Percentiles rank a stretch among this genome's conserved stretches.
Evolutionary conservation across 2,797 vertebrate genomes (phyloP).

Genomic region (Knipowitschia caucasica): DNA sequence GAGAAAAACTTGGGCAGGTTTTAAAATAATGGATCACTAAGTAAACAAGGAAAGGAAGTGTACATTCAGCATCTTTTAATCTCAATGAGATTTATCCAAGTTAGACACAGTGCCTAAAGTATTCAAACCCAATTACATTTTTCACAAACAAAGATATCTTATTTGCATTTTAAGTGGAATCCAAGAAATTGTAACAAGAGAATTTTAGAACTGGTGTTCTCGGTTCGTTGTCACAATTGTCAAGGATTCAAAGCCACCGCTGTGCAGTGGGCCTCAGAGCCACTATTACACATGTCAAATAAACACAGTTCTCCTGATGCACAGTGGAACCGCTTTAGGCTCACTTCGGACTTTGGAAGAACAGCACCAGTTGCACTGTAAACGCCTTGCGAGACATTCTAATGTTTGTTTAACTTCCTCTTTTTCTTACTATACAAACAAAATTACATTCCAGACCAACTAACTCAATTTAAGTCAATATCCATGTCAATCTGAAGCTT

Average conservation of each 20-base stretch:
- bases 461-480: constrained; percentile 11
- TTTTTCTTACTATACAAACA: constrained; percentile 39
- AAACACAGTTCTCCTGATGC: constrained; percentile 18
- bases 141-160: no score
- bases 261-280: constrained; percentile 42
- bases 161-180: no score
- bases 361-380: constrained; percentile 21
- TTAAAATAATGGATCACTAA: constrained; percentile 17
- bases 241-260: constrained; percentile 58
- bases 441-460: constrained; percentile 24
- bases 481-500: constrained; percentile 3
- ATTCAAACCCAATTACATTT: no score
- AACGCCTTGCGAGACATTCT: constrained; percentile 13
- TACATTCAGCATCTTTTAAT: not conserved
- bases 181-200: no score
- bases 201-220: constrained; percentile 70
- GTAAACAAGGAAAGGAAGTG: not conserved
- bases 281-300: constrained; percentile 41
- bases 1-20: constrained; percentile 26
- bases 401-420: constrained; percentile 53
- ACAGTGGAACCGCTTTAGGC: constrained; percentile 12
- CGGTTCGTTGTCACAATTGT: constrained; percentile 64
- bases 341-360: not conserved
- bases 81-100: not conserved
- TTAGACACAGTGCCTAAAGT: no score